A percentile compares a stretch with the other conserved stretches of the same genome.
phyloP scores from a whole-genome alignment of 1,140 invertebrate genomes.

The Hydropsyche tenuis region DNA sequence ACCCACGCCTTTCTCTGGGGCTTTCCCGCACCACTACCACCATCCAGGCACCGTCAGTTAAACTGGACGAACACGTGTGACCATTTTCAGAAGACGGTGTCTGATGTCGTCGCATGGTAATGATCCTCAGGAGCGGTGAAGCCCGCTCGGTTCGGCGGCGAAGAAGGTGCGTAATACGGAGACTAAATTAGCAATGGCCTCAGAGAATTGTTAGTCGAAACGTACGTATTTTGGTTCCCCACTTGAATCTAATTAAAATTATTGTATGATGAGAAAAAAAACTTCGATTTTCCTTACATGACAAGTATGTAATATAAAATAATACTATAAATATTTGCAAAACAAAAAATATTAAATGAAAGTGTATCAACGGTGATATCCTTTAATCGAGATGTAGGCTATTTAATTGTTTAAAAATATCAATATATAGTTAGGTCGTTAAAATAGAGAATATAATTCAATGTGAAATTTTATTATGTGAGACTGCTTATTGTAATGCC shows the following conservation, averaged over 20 bases:
- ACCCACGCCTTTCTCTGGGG: conserved; percentile 83
- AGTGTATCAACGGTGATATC: conserved; percentile 41
- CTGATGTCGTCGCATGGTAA: too few species aligned
- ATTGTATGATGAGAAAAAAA: conserved; percentile 32
- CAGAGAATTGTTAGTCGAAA: conserved; percentile 41
- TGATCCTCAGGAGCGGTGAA: too few species aligned
- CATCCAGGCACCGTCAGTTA: conserved; percentile 69
- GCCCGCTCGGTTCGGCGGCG: not conserved
- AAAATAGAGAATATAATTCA: conserved; percentile 49
- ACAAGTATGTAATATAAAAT: conserved; percentile 44
- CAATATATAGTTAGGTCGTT: conserved; percentile 46
- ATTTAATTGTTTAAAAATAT: conserved; percentile 49
- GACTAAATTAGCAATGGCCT: conserved; percentile 38
- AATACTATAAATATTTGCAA: not conserved
- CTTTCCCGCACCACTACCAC: conserved; percentile 68
- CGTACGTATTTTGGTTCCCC: not conserved
- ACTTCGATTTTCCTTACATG: conserved; percentile 43
- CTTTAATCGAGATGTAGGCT: conserved; percentile 38
- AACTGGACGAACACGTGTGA: conserved; percentile 47
- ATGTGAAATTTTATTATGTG: conserved; percentile 51
- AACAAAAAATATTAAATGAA: conserved; percentile 23
- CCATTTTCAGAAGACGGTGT: too few species aligned
- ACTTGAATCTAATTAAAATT: too few species aligned
- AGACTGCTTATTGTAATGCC: conserved; percentile 51
- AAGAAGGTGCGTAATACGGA: conserved; percentile 11